Evolutionary conservation across 2,113 vertebrate genomes (phyloP).

Genomic region (Perca fluviatilis): DNA sequence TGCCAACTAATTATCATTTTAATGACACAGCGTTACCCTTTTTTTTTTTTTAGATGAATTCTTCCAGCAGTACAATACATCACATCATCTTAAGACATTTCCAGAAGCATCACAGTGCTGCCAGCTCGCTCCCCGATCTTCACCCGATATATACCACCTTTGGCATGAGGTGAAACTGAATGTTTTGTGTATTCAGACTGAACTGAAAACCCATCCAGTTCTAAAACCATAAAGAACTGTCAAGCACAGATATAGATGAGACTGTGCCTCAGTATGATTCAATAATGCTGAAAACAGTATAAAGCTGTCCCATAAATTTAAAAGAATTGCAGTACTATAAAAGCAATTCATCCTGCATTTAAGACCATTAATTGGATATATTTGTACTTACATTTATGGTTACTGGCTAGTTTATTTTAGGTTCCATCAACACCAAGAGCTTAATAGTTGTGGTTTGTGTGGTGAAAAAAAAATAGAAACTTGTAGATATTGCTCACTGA

Average conservation of each 20-base stretch:
- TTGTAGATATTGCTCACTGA: neutral
- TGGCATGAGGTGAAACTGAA: slow-evolving; percentile 8
- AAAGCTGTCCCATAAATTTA: neutral
- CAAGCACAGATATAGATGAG: slow-evolving; percentile 6
- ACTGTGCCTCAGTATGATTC: neutral
- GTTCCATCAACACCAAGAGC: neutral
- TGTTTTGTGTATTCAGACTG: slow-evolving; percentile 1
- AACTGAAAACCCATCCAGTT: slow-evolving; percentile 3
- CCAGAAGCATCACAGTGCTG: slow-evolving; percentile 20
- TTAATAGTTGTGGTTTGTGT: slow-evolving; percentile 7
- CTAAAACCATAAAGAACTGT: neutral
- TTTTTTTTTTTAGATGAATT: slow-evolving; percentile 13
- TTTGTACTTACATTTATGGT: slow-evolving; percentile 4
- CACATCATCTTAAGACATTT: slow-evolving; percentile 33
- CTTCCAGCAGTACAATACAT: slow-evolving; percentile 24
- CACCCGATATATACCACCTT: slow-evolving; percentile 31
- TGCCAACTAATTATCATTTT: slow-evolving; percentile 17
- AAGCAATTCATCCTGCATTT: slow-evolving; percentile 8
- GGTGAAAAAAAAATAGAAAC: neutral
- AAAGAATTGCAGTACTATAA: neutral
- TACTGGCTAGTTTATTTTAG: neutral
- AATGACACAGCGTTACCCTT: slow-evolving; percentile 12
- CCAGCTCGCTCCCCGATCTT: slow-evolving; percentile 12
- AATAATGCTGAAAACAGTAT: slow-evolving; percentile 1
- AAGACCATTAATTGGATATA: neutral